Conservation (phyloP, 1,140 invertebrate genomes). For the Metaphire vulgaris region DNA sequence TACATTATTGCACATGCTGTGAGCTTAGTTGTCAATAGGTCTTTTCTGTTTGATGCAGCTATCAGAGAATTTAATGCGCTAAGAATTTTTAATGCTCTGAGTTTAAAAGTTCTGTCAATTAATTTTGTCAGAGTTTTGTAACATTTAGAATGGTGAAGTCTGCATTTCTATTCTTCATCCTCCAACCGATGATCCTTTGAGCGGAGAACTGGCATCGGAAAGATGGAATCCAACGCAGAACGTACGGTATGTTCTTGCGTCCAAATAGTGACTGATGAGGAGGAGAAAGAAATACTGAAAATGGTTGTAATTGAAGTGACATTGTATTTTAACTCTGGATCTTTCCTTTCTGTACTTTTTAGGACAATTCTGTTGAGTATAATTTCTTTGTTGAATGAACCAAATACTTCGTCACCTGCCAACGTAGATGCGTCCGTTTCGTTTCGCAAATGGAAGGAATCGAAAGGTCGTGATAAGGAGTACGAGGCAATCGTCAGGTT, state of each 20-base stretch:
- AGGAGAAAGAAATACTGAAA: no score
- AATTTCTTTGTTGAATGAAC: constrained; percentile 93
- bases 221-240: constrained; percentile 99
- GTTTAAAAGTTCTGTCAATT: no score
- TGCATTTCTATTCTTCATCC: constrained; percentile 99
- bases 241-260: constrained; percentile 59
- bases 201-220: constrained; percentile 94
- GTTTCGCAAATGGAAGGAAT: constrained; percentile 16
- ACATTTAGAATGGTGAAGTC: constrained; percentile 92
- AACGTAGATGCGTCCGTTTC: constrained; percentile 90
- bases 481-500: constrained; percentile 16
- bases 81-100: no score
- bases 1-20: no score
- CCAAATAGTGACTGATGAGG: no score
- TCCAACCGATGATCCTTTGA: constrained; percentile 96
- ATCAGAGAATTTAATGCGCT: no score
- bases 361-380: constrained; percentile 89
- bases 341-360: no score
- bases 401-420: constrained; percentile 93
- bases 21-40: no score
- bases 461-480: constrained; percentile 62
- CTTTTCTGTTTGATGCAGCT: no score
- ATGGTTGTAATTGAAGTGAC: no score
- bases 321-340: no score
- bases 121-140: no score